Evolutionary conservation across 2,888 invertebrate species (phyloP).

Genomic region (Yponomeuta sedellus): DNA sequence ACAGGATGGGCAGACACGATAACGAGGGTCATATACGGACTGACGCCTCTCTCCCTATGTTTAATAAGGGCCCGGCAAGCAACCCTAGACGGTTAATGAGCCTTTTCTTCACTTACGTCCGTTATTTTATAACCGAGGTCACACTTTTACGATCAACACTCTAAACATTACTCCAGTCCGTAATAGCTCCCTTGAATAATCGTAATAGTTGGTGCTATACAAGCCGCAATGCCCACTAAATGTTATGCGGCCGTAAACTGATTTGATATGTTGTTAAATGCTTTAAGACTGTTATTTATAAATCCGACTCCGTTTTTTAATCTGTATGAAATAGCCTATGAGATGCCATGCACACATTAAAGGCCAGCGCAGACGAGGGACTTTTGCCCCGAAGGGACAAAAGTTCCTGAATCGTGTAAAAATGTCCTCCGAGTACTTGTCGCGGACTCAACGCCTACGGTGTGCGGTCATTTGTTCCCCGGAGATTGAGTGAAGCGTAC

Average conservation of each 20-base stretch:
- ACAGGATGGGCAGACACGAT: too few relatives aligned
- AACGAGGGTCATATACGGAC: too few relatives aligned
- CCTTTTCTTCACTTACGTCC: constrained; percentile 31
- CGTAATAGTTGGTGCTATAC: not conserved
- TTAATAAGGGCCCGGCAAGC: constrained; percentile 48
- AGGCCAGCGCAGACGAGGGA: too few relatives aligned
- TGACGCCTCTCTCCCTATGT: constrained; percentile 24
- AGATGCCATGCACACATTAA: too few relatives aligned
- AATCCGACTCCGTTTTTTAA: not conserved
- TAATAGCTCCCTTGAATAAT: constrained; percentile 1
- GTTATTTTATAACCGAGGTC: constrained; percentile 20
- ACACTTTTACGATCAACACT: constrained; percentile 16
- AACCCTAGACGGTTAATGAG: constrained; percentile 57
- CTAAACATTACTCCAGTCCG: not conserved
- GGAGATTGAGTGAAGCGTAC: too few relatives aligned
- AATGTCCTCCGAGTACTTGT: too few relatives aligned
- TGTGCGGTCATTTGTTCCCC: too few relatives aligned
- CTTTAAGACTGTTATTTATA: not conserved
- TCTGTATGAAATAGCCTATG: too few relatives aligned
- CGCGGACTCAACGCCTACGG: too few relatives aligned
- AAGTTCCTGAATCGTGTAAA: too few relatives aligned
- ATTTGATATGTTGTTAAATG: not conserved
- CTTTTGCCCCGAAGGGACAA: too few relatives aligned
- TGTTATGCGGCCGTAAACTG: not conserved
- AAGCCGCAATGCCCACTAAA: not conserved